Conservation (phyloP, 2,113 vertebrate genomes). For the Lathamus discolor region DNA sequence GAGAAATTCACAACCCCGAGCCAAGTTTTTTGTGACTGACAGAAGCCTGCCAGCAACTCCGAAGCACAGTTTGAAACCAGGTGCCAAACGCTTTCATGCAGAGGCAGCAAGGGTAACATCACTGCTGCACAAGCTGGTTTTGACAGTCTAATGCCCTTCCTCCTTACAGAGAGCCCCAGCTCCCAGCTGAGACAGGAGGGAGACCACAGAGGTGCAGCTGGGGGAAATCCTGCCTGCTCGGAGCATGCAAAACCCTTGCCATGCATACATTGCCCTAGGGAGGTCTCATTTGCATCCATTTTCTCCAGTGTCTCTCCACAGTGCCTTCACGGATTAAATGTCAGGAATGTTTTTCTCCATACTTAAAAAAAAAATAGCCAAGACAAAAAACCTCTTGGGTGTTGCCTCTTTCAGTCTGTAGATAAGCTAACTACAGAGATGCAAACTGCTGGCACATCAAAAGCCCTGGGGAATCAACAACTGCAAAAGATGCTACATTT, state of each 20-base stretch:
- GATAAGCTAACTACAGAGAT: neutral
- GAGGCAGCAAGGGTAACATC: neutral
- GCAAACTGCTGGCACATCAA: neutral
- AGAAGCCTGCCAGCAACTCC: neutral
- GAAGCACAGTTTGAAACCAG: neutral
- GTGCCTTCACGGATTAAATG: neutral
- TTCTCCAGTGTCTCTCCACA: neutral
- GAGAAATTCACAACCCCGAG: neutral
- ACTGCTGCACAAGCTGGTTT: neutral
- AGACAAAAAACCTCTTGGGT: neutral
- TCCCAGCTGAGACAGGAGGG: neutral
- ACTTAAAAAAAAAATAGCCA: rapidly evolving
- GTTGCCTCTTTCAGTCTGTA: neutral
- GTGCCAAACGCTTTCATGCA: neutral
- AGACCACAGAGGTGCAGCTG: neutral
- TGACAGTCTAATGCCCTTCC: neutral
- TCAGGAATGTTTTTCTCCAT: neutral
- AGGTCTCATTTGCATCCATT: neutral
- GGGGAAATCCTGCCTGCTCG: neutral
- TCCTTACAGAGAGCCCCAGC: neutral
- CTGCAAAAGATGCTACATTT: neutral
- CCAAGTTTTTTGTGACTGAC: neutral
- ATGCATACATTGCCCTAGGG: rapidly evolving
- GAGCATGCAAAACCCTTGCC: neutral
- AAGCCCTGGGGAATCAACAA: neutral